A percentile compares a stretch with the other conserved stretches of the same genome.
Evolutionary conservation across 2,888 invertebrate genomes (phyloP).

Genomic region (Amphipoea lucens): DNA sequence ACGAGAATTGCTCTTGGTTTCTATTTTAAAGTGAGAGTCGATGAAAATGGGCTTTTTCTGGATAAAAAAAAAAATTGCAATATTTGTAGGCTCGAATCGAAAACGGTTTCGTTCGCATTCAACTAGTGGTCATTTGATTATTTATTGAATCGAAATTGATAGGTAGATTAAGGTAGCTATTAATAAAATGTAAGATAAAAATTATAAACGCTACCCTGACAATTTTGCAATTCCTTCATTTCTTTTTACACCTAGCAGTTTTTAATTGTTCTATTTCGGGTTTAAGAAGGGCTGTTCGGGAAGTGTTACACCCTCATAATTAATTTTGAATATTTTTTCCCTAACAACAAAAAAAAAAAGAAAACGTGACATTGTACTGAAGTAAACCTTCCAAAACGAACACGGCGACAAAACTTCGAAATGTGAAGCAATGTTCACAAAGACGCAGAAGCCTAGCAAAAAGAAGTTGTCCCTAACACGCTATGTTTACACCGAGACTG

Average conservation of each 20-base stretch:
- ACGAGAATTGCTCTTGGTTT: too few relatives aligned
- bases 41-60: background rate
- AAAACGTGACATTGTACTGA: slow-evolving; percentile 9
- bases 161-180: background rate
- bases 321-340: background rate
- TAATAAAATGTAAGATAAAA: background rate
- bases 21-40: too few relatives aligned
- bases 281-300: background rate
- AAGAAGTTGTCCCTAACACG: slow-evolving; percentile 20
- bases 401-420: slow-evolving; percentile 24
- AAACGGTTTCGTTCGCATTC: too few relatives aligned
- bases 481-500: background rate
- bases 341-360: background rate
- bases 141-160: too few relatives aligned
- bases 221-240: background rate
- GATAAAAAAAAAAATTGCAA: background rate
- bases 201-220: too few relatives aligned
- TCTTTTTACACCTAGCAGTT: background rate
- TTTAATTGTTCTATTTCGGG: background rate
- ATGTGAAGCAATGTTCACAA: slow-evolving; percentile 47
- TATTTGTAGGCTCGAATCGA: background rate
- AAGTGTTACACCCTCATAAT: background rate
- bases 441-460: slow-evolving; percentile 38
- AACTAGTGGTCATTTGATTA: background rate
- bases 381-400: slow-evolving; percentile 1